phyloP scores from a whole-genome alignment of 2,113 vertebrate species.

The Larimichthys polyactis region DNA sequence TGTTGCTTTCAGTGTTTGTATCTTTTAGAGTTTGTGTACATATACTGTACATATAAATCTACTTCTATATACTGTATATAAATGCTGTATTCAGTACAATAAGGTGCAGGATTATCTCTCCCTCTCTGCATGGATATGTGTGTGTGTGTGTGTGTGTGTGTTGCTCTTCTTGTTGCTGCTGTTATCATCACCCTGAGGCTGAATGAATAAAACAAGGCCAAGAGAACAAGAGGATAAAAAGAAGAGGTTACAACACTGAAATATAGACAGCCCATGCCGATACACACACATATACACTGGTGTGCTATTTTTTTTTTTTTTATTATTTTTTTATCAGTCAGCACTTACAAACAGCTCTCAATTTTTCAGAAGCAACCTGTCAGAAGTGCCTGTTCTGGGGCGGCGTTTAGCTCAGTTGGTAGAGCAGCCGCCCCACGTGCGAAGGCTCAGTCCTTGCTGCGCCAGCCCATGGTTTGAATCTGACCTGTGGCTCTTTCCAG shows the following conservation, averaged over 20 bases:
- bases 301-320: not conserved
- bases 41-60: not conserved
- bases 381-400: not conserved
- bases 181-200: conserved; percentile 52
- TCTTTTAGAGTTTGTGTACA: not conserved
- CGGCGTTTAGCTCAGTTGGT: no score
- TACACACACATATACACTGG: conserved; percentile 1
- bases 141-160: not conserved
- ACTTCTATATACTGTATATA: not conserved
- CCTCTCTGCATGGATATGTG: not conserved
- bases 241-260: conserved; percentile 52
- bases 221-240: conserved; percentile 50
- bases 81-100: not conserved
- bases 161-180: conserved; percentile 20
- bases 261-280: conserved; percentile 32
- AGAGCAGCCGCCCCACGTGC: no score
- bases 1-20: not conserved
- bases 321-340: conserved; percentile 24
- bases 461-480: no score
- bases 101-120: not conserved
- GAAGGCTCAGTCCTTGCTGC: no score
- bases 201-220: conserved; percentile 58
- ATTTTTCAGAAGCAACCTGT: conserved; percentile 21
- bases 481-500: no score
- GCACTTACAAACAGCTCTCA: conserved; percentile 33